A percentile compares a stretch with the other conserved stretches of the same genome.
These are phyloP conservation scores for Tipula vernalis DNA, from an alignment of 2,888 invertebrate species.

Conservation along the genomic window DNA sequence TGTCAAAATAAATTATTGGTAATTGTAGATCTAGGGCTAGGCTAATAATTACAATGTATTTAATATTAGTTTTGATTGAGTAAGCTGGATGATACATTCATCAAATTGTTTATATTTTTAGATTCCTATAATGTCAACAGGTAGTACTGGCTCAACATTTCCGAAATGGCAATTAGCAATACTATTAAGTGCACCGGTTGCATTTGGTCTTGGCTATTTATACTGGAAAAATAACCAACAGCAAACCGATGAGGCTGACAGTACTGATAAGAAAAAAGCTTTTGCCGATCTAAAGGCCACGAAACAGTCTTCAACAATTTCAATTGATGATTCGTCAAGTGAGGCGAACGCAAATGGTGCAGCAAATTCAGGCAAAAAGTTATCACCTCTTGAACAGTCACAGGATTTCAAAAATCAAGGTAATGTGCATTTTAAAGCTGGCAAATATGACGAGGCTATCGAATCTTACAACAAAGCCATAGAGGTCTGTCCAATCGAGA, in stretches of 20 bases:
- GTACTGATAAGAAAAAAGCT: constrained; percentile 38
- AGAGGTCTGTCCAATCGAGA: constrained; percentile 66
- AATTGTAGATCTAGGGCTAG: no score
- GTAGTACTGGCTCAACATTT: constrained; percentile 42
- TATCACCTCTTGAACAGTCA: constrained; percentile 57
- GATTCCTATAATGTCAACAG: constrained; percentile 13
- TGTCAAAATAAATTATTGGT: no score
- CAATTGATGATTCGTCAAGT: constrained; percentile 37
- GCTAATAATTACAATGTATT: background rate
- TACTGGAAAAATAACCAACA: constrained; percentile 47
- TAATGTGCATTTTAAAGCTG: constrained; percentile 71
- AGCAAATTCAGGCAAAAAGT: constrained; percentile 22
- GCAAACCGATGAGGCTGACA: constrained; percentile 18
- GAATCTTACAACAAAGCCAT: constrained; percentile 85
- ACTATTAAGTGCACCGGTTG: constrained; percentile 70
- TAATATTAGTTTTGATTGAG: no score
- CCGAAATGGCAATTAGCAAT: constrained; percentile 82
- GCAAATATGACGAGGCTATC: constrained; percentile 86
- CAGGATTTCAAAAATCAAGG: constrained; percentile 76
- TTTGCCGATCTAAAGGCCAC: constrained; percentile 41
- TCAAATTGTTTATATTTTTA: background rate
- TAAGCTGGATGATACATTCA: no score
- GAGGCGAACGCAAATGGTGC: constrained; percentile 25
- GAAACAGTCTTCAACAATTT: constrained; percentile 35
- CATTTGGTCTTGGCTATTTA: constrained; percentile 69